A percentile compares a stretch with the other conserved stretches of the same genome.
Evolutionary conservation across 2,113 vertebrate genomes (phyloP).

Genomic region (Coryphaenoides rupestris): DNA sequence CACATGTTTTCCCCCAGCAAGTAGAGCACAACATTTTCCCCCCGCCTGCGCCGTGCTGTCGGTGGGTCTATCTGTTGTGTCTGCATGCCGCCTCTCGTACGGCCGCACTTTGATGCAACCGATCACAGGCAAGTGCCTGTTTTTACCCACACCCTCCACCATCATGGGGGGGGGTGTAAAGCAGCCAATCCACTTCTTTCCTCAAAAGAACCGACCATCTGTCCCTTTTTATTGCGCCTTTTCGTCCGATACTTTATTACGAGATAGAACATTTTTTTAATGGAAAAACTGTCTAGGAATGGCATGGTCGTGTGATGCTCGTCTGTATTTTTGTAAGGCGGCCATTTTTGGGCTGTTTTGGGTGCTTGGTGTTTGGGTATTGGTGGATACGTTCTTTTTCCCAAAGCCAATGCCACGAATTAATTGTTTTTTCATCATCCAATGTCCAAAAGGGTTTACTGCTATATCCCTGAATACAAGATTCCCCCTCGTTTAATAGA

Average conservation of each 20-base stretch:
- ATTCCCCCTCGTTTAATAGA: no score
- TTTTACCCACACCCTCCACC: no score
- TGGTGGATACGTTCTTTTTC: no score
- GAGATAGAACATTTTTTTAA: slow-evolving; percentile 1
- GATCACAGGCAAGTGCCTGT: slow-evolving; percentile 28
- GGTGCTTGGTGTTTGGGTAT: no score
- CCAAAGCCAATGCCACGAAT: no score
- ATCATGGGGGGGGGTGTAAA: neutral
- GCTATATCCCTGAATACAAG: no score
- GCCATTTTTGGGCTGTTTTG: no score
- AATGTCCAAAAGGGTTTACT: no score
- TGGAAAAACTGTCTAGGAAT: neutral
- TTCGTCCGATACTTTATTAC: neutral
- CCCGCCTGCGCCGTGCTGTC: neutral
- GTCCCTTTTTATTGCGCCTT: neutral
- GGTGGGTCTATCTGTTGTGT: neutral
- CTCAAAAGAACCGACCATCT: slow-evolving; percentile 11
- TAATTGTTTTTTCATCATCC: no score
- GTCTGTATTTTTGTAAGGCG: no score
- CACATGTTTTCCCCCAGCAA: slow-evolving; percentile 2
- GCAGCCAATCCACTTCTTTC: no score
- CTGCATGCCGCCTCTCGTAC: slow-evolving; percentile 25
- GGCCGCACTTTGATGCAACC: slow-evolving; percentile 46
- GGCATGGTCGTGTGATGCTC: no score
- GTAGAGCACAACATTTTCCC: neutral